Evolutionary conservation across 2,888 invertebrate genomes (phyloP), one percentile per base, ranked within the genome.

Genomic region (Sturmia bella): DNA sequence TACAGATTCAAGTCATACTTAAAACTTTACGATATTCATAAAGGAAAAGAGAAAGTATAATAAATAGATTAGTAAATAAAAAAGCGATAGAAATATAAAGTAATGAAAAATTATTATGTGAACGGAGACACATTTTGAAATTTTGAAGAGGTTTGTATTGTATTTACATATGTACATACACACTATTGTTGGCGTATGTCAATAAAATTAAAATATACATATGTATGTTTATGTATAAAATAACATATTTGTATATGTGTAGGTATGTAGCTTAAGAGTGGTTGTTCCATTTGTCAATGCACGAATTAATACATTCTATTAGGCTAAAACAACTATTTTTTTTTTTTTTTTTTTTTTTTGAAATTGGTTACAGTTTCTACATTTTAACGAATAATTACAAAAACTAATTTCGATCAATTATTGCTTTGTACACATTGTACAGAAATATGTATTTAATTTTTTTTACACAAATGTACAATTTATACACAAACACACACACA

Each of bases 321-420:
- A 21, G 50, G 19, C 37, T 50, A 50, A 66, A 52, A 52, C n/a
- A 52, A 64, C 32, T 50, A 48, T 1, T 45, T 61, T 21, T 37
- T 9, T 27, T 63, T 63, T 64, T 9, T 27, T 63, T 63, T 64
- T 1, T 45, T 61, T 21, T 37, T 9, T 27, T 63, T 63, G 48
- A 24, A 41, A 19, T 64, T 7, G 13, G 32, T 63, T 45, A 63
- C 32, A 48, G 17, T 64, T 68, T 17, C 52, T 68, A 66, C 64
- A 37, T 7, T 19, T 66, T 15, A 50, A 66, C n/a, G 27, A 45
- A 17, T 21, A 45, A 4, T 12, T 45, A 61, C 9, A 32, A 9
- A 32, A 32, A 32, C 32, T 32, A 32, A 7, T 32, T 7, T 32
- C 9, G 3, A 45, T 45, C 39, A 21, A 57, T 37, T n/a, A 57